A percentile compares a stretch with the other conserved stretches of the same genome.
Evolutionary conservation across 2,888 invertebrate genomes (phyloP).

Genomic region (Congeria kusceri): DNA sequence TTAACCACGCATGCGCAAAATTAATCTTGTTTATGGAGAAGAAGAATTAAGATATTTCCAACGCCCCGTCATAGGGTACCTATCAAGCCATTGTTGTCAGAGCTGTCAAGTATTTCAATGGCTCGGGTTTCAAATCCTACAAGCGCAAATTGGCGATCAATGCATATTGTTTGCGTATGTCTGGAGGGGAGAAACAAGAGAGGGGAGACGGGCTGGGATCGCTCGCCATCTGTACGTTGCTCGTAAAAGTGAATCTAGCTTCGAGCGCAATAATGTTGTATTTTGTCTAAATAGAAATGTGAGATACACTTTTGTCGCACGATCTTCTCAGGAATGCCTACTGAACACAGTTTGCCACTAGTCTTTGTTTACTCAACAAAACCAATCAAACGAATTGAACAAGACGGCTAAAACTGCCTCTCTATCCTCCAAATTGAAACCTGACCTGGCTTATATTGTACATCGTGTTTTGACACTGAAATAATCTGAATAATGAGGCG

Average conservation of each 20-base stretch:
- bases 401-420: conserved; percentile 39
- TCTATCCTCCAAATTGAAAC: conserved; percentile 31
- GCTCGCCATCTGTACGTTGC: conserved; percentile 55
- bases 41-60: neutral
- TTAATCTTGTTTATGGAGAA: conserved; percentile 6
- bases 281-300: no score
- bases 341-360: conserved; percentile 24
- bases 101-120: conserved; percentile 42
- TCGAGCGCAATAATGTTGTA: no score
- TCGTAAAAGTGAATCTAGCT: neutral
- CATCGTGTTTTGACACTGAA: conserved; percentile 35
- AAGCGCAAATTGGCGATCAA: conserved; percentile 46
- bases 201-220: conserved; percentile 37
- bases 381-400: conserved; percentile 54
- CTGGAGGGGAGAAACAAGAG: conserved; percentile 51
- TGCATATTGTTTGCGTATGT: conserved; percentile 45
- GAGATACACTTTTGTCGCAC: no score
- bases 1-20: conserved; percentile 55
- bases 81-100: conserved; percentile 5
- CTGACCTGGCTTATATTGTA: conserved; percentile 23
- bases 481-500: neutral
- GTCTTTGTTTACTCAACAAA: conserved; percentile 53
- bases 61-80: conserved; percentile 25
- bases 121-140: conserved; percentile 45
- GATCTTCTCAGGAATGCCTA: no score